Evolutionary conservation across 1,140 invertebrate genomes (phyloP).

Genomic region (Drosophila pseudoobscura): DNA sequence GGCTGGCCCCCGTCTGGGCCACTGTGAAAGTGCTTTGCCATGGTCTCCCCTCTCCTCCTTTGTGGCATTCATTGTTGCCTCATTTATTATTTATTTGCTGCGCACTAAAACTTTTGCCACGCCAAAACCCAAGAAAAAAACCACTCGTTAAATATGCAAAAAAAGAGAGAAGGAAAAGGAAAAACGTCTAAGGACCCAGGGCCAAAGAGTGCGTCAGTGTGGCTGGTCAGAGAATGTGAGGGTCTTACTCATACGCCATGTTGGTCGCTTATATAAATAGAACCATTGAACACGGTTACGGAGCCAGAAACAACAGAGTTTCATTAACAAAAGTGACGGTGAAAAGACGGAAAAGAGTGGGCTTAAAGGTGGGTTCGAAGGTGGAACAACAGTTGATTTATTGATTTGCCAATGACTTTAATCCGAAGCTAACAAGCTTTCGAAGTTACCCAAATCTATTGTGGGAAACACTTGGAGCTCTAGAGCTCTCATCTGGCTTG

Average conservation of each 20-base stretch:
- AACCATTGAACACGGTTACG: constrained; percentile 17
- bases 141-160: constrained; percentile 64
- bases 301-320: constrained; percentile 43
- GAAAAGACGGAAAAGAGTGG: neutral
- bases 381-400: constrained; percentile 32
- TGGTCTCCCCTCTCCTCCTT: neutral
- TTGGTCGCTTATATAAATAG: constrained; percentile 25
- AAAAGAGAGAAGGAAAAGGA: constrained; percentile 11
- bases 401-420: constrained; percentile 40
- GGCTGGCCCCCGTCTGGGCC: constrained; percentile 9
- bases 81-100: constrained; percentile 65
- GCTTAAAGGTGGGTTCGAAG: neutral
- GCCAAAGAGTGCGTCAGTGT: constrained; percentile 7
- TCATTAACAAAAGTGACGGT: constrained; percentile 59
- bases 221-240: constrained; percentile 15
- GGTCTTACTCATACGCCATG: constrained; percentile 53
- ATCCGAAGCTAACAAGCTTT: too few relatives aligned
- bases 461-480: too few relatives aligned
- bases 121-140: constrained; percentile 22
- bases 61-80: constrained; percentile 23
- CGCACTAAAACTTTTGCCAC: constrained; percentile 44
- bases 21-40: constrained; percentile 25
- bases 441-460: too few relatives aligned
- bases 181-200: constrained; percentile 1
- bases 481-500: too few relatives aligned